phyloP scores from a whole-genome alignment of 2,113 vertebrate genomes.

The Mungos mungo region DNA sequence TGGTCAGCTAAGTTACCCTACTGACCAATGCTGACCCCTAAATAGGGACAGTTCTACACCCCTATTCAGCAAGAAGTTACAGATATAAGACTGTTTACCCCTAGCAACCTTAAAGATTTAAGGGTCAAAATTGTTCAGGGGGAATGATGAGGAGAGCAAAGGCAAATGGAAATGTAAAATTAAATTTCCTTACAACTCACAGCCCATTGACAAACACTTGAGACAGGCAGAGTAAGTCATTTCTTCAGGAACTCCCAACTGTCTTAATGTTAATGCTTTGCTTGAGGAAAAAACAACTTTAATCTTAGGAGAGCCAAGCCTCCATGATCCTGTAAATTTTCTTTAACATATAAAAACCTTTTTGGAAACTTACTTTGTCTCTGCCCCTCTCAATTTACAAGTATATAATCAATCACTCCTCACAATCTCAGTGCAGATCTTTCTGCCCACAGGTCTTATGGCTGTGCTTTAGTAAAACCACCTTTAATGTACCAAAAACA shows the following conservation, averaged over 20 bases:
- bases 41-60: background rate
- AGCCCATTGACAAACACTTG: background rate
- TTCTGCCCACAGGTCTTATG: background rate
- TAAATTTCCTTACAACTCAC: background rate
- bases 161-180: background rate
- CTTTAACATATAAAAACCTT: background rate
- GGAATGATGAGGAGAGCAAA: background rate
- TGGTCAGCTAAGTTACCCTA: background rate
- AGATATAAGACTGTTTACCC: background rate
- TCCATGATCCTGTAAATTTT: background rate
- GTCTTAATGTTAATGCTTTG: background rate
- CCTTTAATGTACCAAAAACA: background rate
- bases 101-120: background rate
- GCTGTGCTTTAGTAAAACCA: background rate
- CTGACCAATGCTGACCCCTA: background rate
- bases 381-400: background rate
- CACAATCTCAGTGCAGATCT: background rate
- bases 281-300: background rate
- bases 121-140: background rate
- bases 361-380: background rate
- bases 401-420: background rate
- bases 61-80: background rate
- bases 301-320: background rate
- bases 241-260: background rate
- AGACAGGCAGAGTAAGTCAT: background rate